Percentiles rank a stretch among this genome's conserved stretches.
Evolutionary conservation across 2,888 invertebrate species (phyloP).

Genomic region (Agrenia bidenticulata): DNA sequence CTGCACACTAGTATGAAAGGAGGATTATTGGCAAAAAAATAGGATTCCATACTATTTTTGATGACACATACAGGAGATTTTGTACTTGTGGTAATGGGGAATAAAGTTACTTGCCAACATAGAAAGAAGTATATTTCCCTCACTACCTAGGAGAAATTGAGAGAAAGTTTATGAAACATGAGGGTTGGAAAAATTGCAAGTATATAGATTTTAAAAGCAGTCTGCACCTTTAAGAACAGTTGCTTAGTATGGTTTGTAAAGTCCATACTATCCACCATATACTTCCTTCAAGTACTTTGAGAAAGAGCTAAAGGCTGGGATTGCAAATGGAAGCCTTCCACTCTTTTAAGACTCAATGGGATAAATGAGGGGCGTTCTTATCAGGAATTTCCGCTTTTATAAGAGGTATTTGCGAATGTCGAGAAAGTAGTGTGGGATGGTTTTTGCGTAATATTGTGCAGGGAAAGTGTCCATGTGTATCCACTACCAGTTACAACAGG

Average conservation of each 20-base stretch:
- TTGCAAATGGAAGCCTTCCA: conserved; percentile 1
- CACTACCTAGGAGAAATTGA: too few species aligned
- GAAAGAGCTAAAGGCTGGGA: background rate
- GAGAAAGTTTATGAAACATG: conserved; percentile 16
- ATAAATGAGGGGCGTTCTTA: conserved; percentile 2
- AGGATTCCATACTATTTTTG: background rate
- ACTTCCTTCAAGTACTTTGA: background rate
- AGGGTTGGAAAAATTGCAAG: background rate
- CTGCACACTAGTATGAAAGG: background rate
- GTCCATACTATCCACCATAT: background rate
- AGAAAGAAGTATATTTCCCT: background rate
- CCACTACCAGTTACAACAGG: too few species aligned
- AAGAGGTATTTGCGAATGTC: too few species aligned
- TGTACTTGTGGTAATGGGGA: background rate
- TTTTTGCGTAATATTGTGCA: too few species aligned
- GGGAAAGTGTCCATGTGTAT: too few species aligned
- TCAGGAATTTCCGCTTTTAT: too few species aligned
- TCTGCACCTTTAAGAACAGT: background rate
- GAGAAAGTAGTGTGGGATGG: too few species aligned
- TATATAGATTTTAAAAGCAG: conserved; percentile 6
- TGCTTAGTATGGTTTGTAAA: too few species aligned
- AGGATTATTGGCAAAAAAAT: conserved; percentile 11
- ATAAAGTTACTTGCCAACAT: background rate
- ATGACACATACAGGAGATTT: too few species aligned
- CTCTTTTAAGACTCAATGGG: conserved; percentile 4